Conservation (phyloP, 1,140 invertebrate genomes). For the Zaprionus capensis region DNA sequence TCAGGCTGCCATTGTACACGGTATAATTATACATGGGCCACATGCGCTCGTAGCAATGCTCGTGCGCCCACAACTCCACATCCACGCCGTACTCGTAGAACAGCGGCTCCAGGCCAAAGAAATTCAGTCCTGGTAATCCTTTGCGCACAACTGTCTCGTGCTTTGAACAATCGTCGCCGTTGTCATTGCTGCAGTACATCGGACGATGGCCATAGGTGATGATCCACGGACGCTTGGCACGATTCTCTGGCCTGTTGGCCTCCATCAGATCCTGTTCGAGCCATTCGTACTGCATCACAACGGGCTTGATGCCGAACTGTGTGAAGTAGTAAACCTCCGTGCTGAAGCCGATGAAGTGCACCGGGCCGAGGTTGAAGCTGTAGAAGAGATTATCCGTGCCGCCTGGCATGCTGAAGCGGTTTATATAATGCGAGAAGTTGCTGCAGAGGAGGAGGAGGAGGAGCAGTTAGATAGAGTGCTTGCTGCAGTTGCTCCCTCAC, state of each 20-base stretch:
- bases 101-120: slow-evolving; percentile 92
- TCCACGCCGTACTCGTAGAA: slow-evolving; percentile 96
- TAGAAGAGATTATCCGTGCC: slow-evolving; percentile 91
- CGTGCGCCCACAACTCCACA: slow-evolving; percentile 97
- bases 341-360: slow-evolving; percentile 95
- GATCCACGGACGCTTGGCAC: slow-evolving; percentile 93
- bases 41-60: slow-evolving; percentile 97
- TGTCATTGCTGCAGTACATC: slow-evolving; percentile 97
- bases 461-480: not conserved
- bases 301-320: slow-evolving; percentile 92
- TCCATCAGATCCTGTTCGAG: slow-evolving; percentile 91
- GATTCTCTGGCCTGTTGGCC: slow-evolving; percentile 88
- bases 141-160: slow-evolving; percentile 90
- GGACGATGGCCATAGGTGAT: slow-evolving; percentile 96
- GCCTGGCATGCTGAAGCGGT: slow-evolving; percentile 95
- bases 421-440: slow-evolving; percentile 94
- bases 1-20: slow-evolving; percentile 92
- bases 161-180: slow-evolving; percentile 94
- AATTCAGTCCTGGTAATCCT: slow-evolving; percentile 89
- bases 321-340: slow-evolving; percentile 98
- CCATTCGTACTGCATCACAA: slow-evolving; percentile 96
- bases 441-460: slow-evolving; percentile 84
- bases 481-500: not conserved
- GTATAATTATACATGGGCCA: slow-evolving; percentile 96
- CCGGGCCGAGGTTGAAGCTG: slow-evolving; percentile 95